phyloP scores from a whole-genome alignment of 2,888 invertebrate species.

The Temnothorax rugatulus region DNA sequence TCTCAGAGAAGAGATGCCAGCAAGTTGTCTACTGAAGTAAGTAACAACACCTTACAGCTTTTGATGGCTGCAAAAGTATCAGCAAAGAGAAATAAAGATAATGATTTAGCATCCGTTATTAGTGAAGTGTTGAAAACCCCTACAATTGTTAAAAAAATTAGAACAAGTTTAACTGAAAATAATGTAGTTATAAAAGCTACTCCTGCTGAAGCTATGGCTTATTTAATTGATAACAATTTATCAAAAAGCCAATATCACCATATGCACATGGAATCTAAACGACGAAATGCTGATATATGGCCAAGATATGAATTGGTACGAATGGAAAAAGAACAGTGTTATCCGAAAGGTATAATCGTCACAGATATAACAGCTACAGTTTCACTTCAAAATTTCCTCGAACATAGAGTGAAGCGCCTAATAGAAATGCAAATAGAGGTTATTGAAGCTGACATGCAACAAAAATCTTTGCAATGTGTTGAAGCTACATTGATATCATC shows the following conservation, averaged over 20 bases:
- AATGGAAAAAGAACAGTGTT: conserved; percentile 3
- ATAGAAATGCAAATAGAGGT: conserved; percentile 13
- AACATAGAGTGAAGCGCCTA: conserved; percentile 8
- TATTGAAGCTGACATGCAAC: conserved; percentile 22
- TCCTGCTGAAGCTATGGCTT: conserved; percentile 23
- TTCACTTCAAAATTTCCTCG: conserved; percentile 20
- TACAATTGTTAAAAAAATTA: conserved; percentile 11
- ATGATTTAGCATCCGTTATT: conserved; percentile 1
- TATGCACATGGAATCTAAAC: conserved; percentile 12
- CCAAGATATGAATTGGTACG: conserved; percentile 11
- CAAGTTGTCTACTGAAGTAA: not conserved
- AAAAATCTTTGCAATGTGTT: conserved; percentile 14
- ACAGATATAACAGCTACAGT: conserved; percentile 18
- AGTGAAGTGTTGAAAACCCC: conserved; percentile 8
- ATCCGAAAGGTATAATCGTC: conserved; percentile 13
- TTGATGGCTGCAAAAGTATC: conserved; percentile 24
- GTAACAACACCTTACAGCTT: not conserved
- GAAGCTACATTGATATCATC: conserved; percentile 7
- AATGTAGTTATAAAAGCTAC: conserved; percentile 16
- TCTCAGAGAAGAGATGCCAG: conserved; percentile 26
- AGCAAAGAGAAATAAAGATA: conserved; percentile 15
- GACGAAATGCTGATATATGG: conserved; percentile 17
- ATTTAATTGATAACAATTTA: conserved; percentile 22
- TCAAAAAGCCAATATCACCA: conserved; percentile 14
- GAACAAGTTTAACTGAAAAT: not conserved